Conservation (phyloP, 2,797 vertebrate species). For the Lycodopsis pacificus region DNA sequence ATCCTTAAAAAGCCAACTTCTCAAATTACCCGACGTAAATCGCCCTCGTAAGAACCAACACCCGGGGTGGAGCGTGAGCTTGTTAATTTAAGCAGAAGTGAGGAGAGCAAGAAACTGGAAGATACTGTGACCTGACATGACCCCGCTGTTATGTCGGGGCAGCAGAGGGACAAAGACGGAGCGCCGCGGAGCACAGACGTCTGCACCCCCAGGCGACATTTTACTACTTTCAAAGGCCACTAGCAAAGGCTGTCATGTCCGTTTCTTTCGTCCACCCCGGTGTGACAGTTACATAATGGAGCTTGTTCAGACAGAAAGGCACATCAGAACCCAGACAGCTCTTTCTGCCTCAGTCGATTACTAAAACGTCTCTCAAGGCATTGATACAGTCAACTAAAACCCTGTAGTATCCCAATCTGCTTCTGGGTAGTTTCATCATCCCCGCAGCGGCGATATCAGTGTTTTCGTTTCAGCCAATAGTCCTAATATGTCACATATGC, state of each 20-base stretch:
- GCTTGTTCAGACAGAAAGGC: constrained; percentile 27
- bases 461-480: constrained; percentile 21
- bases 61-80: neutral
- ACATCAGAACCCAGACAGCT: constrained; percentile 25
- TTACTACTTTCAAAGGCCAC: constrained; percentile 16
- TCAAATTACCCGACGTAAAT: constrained; percentile 44
- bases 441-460: constrained; percentile 33
- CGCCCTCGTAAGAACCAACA: neutral
- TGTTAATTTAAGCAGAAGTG: constrained; percentile 21
- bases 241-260: constrained; percentile 41
- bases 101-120: constrained; percentile 6
- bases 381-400: neutral
- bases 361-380: neutral
- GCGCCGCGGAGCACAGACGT: constrained; percentile 16
- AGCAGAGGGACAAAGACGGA: constrained; percentile 17
- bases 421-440: constrained; percentile 8
- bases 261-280: constrained; percentile 29
- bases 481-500: constrained; percentile 51
- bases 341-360: constrained; percentile 29
- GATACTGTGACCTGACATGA: constrained; percentile 32
- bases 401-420: neutral
- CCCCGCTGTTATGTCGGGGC: constrained; percentile 14
- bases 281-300: constrained; percentile 45
- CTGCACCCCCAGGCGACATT: constrained; percentile 4
- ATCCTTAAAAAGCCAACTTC: constrained; percentile 59